These are phyloP conservation scores for Drosophila neonasuta DNA, from an alignment of 2,888 invertebrate species.

Conservation along the genomic window DNA sequence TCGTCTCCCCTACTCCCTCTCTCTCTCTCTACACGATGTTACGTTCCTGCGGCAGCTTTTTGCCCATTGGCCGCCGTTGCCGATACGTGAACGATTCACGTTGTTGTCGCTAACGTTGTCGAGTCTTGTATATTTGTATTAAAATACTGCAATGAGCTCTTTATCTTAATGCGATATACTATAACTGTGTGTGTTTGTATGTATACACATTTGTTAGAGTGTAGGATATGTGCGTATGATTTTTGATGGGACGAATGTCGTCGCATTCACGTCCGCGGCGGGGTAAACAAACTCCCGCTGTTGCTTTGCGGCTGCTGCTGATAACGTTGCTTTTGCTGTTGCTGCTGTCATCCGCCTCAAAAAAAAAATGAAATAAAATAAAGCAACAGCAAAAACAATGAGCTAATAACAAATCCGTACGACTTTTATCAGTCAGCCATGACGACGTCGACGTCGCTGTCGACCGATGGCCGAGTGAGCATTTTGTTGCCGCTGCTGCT, in stretches of 20 bases:
- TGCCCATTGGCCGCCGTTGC: conserved; percentile 14
- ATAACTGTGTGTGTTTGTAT: conserved; percentile 6
- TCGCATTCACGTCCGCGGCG: conserved; percentile 52
- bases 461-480: conserved; percentile 41
- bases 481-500: conserved; percentile 23
- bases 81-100: conserved; percentile 49
- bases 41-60: not conserved
- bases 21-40: not conserved
- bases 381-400: conserved; percentile 52
- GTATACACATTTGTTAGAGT: not conserved
- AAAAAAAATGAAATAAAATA: conserved; percentile 20
- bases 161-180: conserved; percentile 54
- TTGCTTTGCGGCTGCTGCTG: conserved; percentile 40
- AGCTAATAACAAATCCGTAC: conserved; percentile 60
- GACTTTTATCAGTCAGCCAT: conserved; percentile 63
- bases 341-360: conserved; percentile 20
- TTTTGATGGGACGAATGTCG: conserved; percentile 34
- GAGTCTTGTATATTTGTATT: conserved; percentile 54
- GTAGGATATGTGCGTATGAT: conserved; percentile 35
- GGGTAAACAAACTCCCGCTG: conserved; percentile 56
- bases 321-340: conserved; percentile 15
- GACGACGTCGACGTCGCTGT: conserved; percentile 38
- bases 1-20: not conserved
- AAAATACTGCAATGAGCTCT: conserved; percentile 69
- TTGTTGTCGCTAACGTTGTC: conserved; percentile 23